Conservation (phyloP, 2,113 vertebrate genomes). For the Calyptomena viridis region DNA sequence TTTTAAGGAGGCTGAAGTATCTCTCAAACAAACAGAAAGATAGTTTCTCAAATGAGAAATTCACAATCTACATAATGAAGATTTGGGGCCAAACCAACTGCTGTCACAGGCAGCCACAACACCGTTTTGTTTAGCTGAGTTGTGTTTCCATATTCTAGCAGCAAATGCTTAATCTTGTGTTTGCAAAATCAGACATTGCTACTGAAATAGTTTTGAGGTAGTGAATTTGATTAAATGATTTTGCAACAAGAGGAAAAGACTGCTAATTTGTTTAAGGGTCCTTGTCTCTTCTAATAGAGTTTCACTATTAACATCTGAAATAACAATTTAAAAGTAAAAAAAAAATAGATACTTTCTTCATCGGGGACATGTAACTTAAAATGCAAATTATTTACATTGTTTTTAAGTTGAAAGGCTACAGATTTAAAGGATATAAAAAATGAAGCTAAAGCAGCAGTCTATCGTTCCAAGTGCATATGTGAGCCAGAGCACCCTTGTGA, state of each 20-base stretch:
- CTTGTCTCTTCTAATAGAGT: background rate
- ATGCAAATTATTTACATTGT: background rate
- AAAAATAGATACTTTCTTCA: background rate
- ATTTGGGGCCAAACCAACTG: background rate
- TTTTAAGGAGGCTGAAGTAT: background rate
- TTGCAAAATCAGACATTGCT: background rate
- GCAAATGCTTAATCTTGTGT: background rate
- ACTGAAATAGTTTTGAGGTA: background rate
- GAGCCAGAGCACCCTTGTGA: background rate
- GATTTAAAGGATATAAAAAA: background rate
- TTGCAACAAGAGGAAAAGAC: background rate
- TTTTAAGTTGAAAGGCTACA: background rate
- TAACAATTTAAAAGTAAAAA: background rate
- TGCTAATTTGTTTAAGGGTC: background rate
- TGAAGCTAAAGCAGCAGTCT: background rate
- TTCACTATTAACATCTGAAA: background rate
- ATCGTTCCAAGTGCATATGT: background rate
- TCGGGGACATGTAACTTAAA: background rate
- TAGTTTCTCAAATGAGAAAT: background rate
- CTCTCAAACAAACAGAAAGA: background rate
- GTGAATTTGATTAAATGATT: background rate
- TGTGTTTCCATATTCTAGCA: background rate
- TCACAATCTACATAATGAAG: background rate
- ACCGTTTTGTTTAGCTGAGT: background rate
- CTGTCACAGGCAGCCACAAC: background rate